Evolutionary conservation across 2,888 invertebrate genomes (phyloP), one percentile per base, ranked within the genome.

Genomic region (Gymnoscelis rufifasciata): DNA sequence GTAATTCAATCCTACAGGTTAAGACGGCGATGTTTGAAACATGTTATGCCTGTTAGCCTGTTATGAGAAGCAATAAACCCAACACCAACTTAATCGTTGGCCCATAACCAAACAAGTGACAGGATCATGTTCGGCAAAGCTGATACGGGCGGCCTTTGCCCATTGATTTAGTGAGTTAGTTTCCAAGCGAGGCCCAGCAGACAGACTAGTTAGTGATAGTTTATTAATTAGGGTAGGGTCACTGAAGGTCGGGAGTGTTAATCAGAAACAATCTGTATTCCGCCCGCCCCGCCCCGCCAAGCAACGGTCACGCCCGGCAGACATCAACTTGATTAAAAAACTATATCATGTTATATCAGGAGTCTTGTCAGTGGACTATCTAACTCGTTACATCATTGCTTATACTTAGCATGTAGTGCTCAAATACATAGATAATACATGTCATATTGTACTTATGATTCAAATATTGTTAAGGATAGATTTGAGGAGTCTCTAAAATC

Each of bases 161-260:
- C 19, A 38, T 37, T 37, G 48, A 43, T 37, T 24, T 28, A 43
- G 38, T 43, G 43, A 43, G 29, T 48, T 33, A 36, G 30, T 36
- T 36, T 12, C 7, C 27, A 14, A 26, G 26, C 13, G 12, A 10
- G 26, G 31, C 31, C 12, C 10, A 15, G 26, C 19, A 36, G 24
- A 11, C 12, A 23, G 30, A 58, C 59, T 53, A 42, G 49, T 45
- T 42, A 42, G 45, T 50, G 54, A 65, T 60, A 57, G 62, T 63
- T 65, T 68, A 66, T 64, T 68, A 66, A 67, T 68, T 57, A 66
- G 59, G 62, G 68, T 56, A 51, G 57, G 65, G 64, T 56, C 59
- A 52, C 60, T 59, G 59, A 59, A 61, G 65, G 60, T 47, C 64
- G 57, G 53, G 54, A 56, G 55, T 51, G 57, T 61, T 63, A 61